A percentile compares a stretch with the other conserved stretches of the same genome.
phyloP scores from a whole-genome alignment of 2,888 invertebrate species.

The Trissolcus brochymenae region DNA sequence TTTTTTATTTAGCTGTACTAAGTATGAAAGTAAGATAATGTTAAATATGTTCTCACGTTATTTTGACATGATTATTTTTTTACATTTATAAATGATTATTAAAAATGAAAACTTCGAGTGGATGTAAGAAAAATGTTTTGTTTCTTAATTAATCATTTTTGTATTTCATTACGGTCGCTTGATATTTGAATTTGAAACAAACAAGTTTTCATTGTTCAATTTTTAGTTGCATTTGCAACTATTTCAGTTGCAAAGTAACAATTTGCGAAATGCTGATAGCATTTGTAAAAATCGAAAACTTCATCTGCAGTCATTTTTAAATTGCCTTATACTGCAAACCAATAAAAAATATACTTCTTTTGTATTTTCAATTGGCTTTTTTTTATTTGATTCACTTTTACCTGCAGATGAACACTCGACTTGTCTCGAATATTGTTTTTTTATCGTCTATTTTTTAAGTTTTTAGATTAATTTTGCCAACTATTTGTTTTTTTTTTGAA shows the following conservation, averaged over 20 bases:
- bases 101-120: no score
- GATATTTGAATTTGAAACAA: no score
- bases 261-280: conserved; percentile 37
- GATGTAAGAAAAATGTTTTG: no score
- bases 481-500: no score
- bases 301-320: conserved; percentile 16
- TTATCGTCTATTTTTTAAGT: conserved; percentile 18
- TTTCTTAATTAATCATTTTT: no score
- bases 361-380: neutral
- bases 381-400: neutral
- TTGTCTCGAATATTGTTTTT: conserved; percentile 9
- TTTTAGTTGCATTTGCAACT: conserved; percentile 26
- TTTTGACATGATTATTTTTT: no score
- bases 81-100: no score
- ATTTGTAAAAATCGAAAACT: conserved; percentile 31
- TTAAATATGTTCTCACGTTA: no score
- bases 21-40: neutral
- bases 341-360: neutral
- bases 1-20: neutral
- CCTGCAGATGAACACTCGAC: conserved; percentile 11
- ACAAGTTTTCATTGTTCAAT: no score
- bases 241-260: no score
- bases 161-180: no score
- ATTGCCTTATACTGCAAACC: neutral
- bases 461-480: no score